These are phyloP conservation scores for Myiothlypis coronata DNA, from an alignment of 2,797 vertebrate genomes.

Conservation along the genomic window DNA sequence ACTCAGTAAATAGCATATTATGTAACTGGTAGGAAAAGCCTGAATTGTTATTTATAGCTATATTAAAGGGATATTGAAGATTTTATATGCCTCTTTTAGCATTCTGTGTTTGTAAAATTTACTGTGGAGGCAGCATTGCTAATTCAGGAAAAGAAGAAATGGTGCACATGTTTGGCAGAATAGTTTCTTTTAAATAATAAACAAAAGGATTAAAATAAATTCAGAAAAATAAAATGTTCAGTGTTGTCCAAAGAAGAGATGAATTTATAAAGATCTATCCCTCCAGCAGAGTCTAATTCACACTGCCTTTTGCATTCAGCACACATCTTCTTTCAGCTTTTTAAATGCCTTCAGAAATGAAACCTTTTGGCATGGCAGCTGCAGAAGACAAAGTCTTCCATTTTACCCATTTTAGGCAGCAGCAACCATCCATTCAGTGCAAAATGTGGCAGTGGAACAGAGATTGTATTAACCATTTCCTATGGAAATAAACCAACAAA, in stretches of 20 bases:
- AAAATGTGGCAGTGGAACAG: background rate
- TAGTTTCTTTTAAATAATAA: background rate
- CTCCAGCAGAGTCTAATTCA: background rate
- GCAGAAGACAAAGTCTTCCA: constrained; percentile 7
- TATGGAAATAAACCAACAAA: background rate
- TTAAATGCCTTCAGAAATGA: background rate
- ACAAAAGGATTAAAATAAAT: constrained; percentile 6
- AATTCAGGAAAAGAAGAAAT: background rate
- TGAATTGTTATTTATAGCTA: background rate
- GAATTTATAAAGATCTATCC: background rate
- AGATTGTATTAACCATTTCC: background rate
- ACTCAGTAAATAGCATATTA: background rate
- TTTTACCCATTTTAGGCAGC: background rate
- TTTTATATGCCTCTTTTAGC: background rate
- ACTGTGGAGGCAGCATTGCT: background rate
- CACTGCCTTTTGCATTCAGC: constrained; percentile 20
- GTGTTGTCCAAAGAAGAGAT: background rate
- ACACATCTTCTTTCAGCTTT: background rate
- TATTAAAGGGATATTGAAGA: background rate
- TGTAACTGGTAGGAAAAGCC: background rate
- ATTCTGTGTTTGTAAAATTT: background rate
- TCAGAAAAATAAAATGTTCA: background rate
- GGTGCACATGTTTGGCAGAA: background rate
- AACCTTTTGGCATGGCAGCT: constrained; percentile 23
- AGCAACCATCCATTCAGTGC: background rate